Percentiles rank a stretch among this genome's conserved stretches.
Conservation (phyloP, 2,888 invertebrate species). For the Reticulitermes lucifugus region DNA sequence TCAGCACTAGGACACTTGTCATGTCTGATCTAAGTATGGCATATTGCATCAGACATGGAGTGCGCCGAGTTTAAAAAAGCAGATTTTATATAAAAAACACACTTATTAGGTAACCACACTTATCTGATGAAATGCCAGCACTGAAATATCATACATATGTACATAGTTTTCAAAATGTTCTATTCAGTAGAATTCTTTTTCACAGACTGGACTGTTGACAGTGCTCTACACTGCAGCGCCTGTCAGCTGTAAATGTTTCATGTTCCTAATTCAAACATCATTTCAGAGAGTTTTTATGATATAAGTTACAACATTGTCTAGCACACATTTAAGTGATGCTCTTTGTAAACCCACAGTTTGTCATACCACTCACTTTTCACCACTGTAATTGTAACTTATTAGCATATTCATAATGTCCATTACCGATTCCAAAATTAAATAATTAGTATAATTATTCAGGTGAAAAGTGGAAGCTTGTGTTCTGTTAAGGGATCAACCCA, state of each 20-base stretch:
- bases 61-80: not conserved
- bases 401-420: no score
- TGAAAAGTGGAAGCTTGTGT: constrained; percentile 4
- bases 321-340: not conserved
- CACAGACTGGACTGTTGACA: no score
- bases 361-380: not conserved
- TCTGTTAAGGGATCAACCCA: constrained; percentile 8
- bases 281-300: not conserved
- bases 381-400: not conserved
- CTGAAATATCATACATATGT: no score
- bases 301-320: not conserved
- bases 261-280: not conserved
- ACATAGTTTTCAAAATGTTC: no score
- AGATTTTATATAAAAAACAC: not conserved
- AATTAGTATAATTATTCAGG: not conserved
- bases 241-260: not conserved
- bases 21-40: no score
- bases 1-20: no score
- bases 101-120: not conserved
- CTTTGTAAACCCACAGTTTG: no score
- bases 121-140: no score
- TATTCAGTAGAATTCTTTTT: no score
- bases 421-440: not conserved
- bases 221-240: not conserved
- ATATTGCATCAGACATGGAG: no score